These are phyloP conservation scores for Tiliqua scincoides DNA, from an alignment of 2,113 vertebrate species.

Conservation along the genomic window DNA sequence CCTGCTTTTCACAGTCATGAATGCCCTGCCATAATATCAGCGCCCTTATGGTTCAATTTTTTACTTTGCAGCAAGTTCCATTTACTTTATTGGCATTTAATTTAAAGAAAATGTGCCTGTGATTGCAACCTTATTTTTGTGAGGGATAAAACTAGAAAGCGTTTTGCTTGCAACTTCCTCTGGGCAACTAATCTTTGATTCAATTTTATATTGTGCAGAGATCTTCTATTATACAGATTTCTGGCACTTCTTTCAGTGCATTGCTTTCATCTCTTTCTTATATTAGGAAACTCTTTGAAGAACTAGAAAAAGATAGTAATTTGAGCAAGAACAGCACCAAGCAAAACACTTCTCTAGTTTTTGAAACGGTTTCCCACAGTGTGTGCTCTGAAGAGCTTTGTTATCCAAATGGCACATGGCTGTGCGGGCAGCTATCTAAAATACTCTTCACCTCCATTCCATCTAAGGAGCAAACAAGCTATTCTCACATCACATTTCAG, in stretches of 20 bases:
- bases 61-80: neutral
- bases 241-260: constrained; percentile 47
- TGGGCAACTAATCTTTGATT: constrained; percentile 34
- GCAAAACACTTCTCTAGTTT: constrained; percentile 48
- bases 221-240: constrained; percentile 21
- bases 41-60: constrained; percentile 10
- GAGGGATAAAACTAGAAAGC: constrained; percentile 1
- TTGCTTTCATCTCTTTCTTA: constrained; percentile 50
- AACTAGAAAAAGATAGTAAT: constrained; percentile 49
- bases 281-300: constrained; percentile 34
- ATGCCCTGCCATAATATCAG: constrained; percentile 27
- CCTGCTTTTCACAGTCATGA: constrained; percentile 11
- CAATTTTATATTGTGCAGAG: constrained; percentile 48
- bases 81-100: neutral
- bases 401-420: constrained; percentile 37
- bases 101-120: neutral
- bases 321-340: constrained; percentile 56
- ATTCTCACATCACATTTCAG: neutral
- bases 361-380: constrained; percentile 32
- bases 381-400: constrained; percentile 44
- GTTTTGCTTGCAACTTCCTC: constrained; percentile 51
- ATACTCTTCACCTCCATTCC: constrained; percentile 32
- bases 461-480: constrained; percentile 33
- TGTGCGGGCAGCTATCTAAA: constrained; percentile 14
- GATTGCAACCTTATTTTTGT: neutral